Evolutionary conservation across 2,797 vertebrate species (phyloP).

Genomic region (Spizella passerina): DNA sequence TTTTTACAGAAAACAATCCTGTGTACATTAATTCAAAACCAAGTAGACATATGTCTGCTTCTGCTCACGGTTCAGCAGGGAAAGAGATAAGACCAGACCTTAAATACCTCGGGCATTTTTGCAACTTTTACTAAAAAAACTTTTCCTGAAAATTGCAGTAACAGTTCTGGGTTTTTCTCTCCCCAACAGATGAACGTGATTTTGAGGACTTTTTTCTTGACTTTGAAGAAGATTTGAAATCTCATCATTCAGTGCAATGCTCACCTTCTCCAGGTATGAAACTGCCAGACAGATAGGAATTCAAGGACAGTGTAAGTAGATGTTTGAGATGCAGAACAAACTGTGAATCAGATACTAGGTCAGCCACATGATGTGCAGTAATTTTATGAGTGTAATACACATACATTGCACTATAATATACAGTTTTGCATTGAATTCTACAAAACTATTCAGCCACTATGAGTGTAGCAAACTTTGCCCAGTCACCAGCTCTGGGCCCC

Average conservation of each 20-base stretch:
- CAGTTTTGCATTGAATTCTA: neutral
- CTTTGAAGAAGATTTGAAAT: conserved; percentile 87
- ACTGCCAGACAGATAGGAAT: neutral
- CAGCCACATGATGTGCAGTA: neutral
- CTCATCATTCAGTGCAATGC: conserved; percentile 86
- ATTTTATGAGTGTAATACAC: neutral
- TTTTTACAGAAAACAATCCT: neutral
- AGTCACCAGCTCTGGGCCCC: neutral
- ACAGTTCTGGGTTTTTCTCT: neutral
- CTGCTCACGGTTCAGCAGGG: neutral
- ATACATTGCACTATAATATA: neutral
- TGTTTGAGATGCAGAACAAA: neutral
- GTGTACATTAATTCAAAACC: neutral
- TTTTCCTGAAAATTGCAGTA: neutral
- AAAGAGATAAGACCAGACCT: neutral
- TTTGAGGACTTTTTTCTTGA: conserved; percentile 89
- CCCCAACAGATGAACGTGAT: conserved; percentile 83
- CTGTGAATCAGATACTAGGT: neutral
- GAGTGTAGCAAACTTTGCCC: neutral
- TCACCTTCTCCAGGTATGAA: conserved; percentile 88
- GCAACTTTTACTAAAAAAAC: neutral
- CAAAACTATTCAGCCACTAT: neutral
- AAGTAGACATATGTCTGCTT: neutral
- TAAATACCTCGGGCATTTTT: neutral
- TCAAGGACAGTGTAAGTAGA: neutral